phyloP scores from a whole-genome alignment of 2,113 vertebrate genomes.

The Pristiophorus japonicus region DNA sequence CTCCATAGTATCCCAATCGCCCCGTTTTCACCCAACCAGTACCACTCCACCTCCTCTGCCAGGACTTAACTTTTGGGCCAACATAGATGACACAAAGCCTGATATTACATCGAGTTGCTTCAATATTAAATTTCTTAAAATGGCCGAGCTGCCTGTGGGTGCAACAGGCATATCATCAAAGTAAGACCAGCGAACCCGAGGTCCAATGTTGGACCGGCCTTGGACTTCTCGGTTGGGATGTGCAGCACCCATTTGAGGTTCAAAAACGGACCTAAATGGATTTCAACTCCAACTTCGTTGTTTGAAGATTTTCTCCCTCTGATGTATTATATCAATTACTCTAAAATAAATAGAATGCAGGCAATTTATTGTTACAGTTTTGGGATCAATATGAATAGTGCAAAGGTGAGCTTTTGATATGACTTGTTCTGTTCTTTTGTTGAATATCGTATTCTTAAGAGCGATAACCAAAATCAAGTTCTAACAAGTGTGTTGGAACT shows the following conservation, averaged over 20 bases:
- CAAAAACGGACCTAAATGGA: not conserved
- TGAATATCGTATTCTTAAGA: not conserved
- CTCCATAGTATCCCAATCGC: not conserved
- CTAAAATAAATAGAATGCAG: not conserved
- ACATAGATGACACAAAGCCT: not conserved
- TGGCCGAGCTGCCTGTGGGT: not conserved
- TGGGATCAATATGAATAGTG: not conserved
- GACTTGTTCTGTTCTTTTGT: not conserved
- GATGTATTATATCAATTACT: not conserved
- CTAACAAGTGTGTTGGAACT: conserved; percentile 39
- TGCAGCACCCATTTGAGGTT: not conserved
- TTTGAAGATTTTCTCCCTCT: not conserved
- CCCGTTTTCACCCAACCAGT: not conserved
- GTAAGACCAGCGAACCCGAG: not conserved
- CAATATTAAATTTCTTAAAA: not conserved
- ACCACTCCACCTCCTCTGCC: not conserved
- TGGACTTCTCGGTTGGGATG: not conserved
- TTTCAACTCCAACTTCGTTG: not conserved
- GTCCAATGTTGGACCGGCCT: not conserved
- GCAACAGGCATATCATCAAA: not conserved
- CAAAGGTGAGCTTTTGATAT: not conserved
- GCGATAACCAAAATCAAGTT: not conserved
- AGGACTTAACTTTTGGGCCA: not conserved
- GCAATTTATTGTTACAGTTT: not conserved
- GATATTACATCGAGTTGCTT: not conserved